These are phyloP conservation scores for Bradypodion ventrale DNA, from an alignment of 2,797 vertebrate genomes.

Conservation along the genomic window DNA sequence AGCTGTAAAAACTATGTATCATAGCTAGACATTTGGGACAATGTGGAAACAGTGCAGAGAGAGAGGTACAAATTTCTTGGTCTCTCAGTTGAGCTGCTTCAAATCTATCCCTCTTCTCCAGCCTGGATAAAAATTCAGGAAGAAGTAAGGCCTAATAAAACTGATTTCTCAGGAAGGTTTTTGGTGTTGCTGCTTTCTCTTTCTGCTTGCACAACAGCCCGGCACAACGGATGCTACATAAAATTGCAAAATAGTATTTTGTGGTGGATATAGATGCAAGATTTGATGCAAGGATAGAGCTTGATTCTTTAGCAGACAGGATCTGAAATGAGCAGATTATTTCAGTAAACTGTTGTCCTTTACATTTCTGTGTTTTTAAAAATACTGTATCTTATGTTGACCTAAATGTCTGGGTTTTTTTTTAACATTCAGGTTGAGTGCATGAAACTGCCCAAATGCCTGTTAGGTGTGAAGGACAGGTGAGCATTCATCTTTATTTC, in stretches of 20 bases:
- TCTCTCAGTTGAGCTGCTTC: background rate
- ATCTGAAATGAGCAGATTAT: background rate
- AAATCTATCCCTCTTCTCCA: background rate
- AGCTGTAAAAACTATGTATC: background rate
- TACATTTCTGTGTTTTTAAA: constrained; percentile 30
- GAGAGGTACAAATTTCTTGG: background rate
- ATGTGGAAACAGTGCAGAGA: background rate
- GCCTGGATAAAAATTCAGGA: background rate
- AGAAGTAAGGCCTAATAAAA: background rate
- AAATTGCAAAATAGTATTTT: background rate
- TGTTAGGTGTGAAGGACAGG: constrained; percentile 66
- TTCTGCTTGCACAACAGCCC: background rate
- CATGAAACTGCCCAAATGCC: constrained; percentile 68
- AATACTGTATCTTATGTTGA: background rate
- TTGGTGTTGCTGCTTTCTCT: background rate
- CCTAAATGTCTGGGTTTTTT: background rate
- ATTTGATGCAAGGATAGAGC: background rate
- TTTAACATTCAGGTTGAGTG: constrained; percentile 39
- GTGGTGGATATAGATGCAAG: background rate
- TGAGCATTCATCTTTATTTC: constrained; percentile 54
- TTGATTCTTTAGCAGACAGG: background rate
- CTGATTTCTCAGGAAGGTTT: background rate
- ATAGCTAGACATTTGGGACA: background rate
- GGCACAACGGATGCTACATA: background rate
- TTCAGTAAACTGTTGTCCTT: background rate